phyloP scores from a whole-genome alignment of 2,113 vertebrate genomes.

The Morone saxatilis region DNA sequence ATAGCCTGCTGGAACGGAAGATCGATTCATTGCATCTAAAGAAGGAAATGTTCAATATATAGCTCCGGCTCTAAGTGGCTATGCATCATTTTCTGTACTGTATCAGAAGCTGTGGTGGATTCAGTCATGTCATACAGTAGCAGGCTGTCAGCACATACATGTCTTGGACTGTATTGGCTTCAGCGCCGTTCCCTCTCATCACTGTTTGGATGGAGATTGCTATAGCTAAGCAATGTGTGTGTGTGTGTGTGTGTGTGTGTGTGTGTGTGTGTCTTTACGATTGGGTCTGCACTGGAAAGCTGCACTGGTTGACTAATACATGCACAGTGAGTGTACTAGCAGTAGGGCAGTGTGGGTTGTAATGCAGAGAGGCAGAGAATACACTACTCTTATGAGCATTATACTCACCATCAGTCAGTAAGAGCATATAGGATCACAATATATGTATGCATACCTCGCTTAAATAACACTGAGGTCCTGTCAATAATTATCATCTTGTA shows the following conservation, averaged over 20 bases:
- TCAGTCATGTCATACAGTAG: constrained; percentile 46
- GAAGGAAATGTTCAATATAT: constrained; percentile 79
- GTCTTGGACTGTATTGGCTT: constrained; percentile 50
- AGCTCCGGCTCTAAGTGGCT: constrained; percentile 69
- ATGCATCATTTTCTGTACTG: constrained; percentile 70
- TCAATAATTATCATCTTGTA: neutral
- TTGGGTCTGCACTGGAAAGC: constrained; percentile 50
- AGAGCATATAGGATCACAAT: constrained; percentile 7
- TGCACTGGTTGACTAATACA: constrained; percentile 68
- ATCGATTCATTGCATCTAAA: constrained; percentile 83
- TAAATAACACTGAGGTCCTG: neutral
- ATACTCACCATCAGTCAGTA: constrained; percentile 21
- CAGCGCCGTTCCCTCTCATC: constrained; percentile 47
- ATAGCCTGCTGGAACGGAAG: constrained; percentile 74
- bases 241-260: constrained; percentile 35
- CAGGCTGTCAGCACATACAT: constrained; percentile 59
- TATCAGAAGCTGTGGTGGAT: constrained; percentile 51
- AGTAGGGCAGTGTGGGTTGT: constrained; percentile 71
- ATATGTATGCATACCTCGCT: neutral
- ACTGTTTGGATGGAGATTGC: constrained; percentile 41
- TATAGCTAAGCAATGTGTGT: constrained; percentile 19
- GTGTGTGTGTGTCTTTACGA: constrained; percentile 31
- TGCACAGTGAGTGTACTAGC: constrained; percentile 61
- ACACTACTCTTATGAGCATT: constrained; percentile 35
- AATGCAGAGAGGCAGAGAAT: constrained; percentile 60